Base-by-base conservation (phyloP, 2,888 invertebrate species). In the Erebia palarica region DNA sequence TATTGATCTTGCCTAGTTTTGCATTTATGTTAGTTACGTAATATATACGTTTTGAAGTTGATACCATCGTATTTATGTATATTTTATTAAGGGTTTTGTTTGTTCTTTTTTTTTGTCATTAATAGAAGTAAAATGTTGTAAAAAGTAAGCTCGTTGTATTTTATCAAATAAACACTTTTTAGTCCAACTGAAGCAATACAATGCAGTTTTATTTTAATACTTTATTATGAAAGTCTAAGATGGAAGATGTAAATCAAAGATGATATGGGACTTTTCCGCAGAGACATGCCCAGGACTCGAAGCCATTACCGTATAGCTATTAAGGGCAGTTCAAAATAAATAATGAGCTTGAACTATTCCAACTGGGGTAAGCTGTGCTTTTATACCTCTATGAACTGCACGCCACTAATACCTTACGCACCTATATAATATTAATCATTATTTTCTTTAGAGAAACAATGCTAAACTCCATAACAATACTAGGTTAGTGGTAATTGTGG, bases 81-180 rank as follows among this genome's bases (percentile, higher is more conserved):
- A 92, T 90, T 90, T 82, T 84, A 87, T 89, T 91, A 92, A 90
- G 90, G 89, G 91, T 91, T 93, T 92, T 91, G 90, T 92, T 93
- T 92, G 90, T 91, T 91, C 36, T n/a, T n/a, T 90, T 87, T 86
- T 88, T 92, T 92, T 91, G 90, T 91, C 91, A 91, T 92, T 92
- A 86, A 88, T 92, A 92, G 91, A 91, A 92, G 89, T 92, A 92
- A 93, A 93, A 93, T 93, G 92, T 93, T 93, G 93, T 92, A 93
- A 93, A 92, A 93, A 92, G 92, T 93, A 93, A 93, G 92, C 92
- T 93, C 92, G 92, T 93, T 93, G 93, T 93, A 93, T 93, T 93
- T 93, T 93, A 93, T 92, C 92, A 92, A 93, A 92, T 93, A 93
- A 93, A 93, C 92, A 93, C 92, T 92, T 93, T 93, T 93, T 93